A percentile compares a stretch with the other conserved stretches of the same genome.
phyloP scores from a whole-genome alignment of 2,113 vertebrate genomes.

The Haemorhous mexicanus region DNA sequence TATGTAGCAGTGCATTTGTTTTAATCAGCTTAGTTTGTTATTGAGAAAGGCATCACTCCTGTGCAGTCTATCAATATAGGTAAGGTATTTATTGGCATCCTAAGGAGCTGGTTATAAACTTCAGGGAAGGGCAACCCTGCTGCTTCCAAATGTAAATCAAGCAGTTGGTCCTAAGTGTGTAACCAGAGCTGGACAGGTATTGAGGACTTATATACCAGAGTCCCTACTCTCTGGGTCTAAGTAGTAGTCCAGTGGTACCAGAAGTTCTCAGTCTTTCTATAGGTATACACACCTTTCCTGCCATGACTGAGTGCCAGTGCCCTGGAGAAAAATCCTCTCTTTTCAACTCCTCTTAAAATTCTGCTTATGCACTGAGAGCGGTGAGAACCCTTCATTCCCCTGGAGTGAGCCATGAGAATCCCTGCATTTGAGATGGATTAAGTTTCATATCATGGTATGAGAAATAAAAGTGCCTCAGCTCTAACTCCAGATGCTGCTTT shows the following conservation, averaged over 20 bases:
- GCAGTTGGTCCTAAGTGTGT: neutral
- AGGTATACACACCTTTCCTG: neutral
- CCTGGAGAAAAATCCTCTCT: neutral
- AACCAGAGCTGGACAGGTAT: neutral
- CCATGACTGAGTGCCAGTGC: neutral
- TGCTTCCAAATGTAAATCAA: neutral
- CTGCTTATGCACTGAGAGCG: neutral
- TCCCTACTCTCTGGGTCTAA: neutral
- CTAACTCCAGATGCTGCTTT: neutral
- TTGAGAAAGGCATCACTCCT: neutral
- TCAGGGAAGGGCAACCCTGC: neutral
- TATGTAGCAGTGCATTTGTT: neutral
- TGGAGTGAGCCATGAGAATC: neutral
- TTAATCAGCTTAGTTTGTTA: neutral
- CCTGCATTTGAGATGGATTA: neutral
- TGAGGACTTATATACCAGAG: neutral
- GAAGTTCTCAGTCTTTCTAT: neutral
- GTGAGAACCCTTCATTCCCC: neutral
- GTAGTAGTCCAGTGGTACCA: neutral
- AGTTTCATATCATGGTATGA: neutral
- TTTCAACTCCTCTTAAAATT: neutral
- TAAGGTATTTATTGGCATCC: neutral
- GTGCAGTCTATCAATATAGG: neutral
- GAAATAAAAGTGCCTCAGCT: neutral
- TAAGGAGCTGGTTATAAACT: neutral